Conservation (phyloP, 2,888 invertebrate genomes). For the Xestia rhomboidea region DNA sequence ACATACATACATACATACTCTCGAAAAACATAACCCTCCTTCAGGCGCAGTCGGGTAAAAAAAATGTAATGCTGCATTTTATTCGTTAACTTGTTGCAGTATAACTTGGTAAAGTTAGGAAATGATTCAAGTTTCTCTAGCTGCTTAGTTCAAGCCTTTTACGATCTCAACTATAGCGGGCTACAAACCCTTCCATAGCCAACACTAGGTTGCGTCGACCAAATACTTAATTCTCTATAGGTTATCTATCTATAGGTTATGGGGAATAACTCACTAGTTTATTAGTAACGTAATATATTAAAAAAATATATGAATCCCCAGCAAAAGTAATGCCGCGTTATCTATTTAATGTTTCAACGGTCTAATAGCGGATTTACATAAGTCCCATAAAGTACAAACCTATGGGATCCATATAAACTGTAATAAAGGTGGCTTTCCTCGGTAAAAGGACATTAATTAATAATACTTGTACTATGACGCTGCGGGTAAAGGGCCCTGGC, state of each 20-base stretch:
- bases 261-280: background rate
- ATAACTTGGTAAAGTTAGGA: background rate
- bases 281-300: background rate
- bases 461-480: constrained; percentile 45
- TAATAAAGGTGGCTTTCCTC: constrained; percentile 32
- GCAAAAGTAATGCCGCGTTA: background rate
- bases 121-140: background rate
- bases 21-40: too few relatives aligned
- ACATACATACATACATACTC: too few relatives aligned
- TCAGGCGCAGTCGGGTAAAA: too few relatives aligned
- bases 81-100: background rate
- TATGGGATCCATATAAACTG: constrained; percentile 44
- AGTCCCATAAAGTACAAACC: constrained; percentile 25
- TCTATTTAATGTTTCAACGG: constrained; percentile 17
- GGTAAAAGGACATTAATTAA: constrained; percentile 41
- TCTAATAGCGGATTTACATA: constrained; percentile 23
- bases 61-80: background rate
- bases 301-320: background rate
- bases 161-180: background rate
- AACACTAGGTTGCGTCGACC: background rate
- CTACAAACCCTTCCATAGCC: background rate
- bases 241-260: too few relatives aligned
- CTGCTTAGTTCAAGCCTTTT: background rate
- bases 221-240: constrained; percentile 3
- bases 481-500: constrained; percentile 30